A percentile compares a stretch with the other conserved stretches of the same genome.
These are phyloP conservation scores for Agrenia bidenticulata DNA, from an alignment of 2,888 invertebrate species.

Conservation along the genomic window DNA sequence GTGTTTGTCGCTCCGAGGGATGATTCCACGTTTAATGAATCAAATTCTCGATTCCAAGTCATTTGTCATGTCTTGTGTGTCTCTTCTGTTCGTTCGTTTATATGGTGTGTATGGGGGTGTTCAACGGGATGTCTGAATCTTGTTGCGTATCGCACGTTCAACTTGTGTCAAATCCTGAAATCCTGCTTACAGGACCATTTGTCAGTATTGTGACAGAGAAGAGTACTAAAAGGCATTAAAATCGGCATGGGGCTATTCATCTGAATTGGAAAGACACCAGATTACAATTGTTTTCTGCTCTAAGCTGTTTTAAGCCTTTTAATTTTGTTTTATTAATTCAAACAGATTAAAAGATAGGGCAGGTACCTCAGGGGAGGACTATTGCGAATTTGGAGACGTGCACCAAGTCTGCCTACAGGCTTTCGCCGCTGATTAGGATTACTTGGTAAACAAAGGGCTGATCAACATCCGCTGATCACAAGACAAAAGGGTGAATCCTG, in stretches of 20 bases:
- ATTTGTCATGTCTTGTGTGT: neutral
- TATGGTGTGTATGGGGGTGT: no score
- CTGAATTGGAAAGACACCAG: neutral
- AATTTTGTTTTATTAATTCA: no score
- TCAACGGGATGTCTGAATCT: no score
- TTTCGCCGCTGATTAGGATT: conserved; percentile 3
- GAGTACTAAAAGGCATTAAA: neutral
- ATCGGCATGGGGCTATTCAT: neutral
- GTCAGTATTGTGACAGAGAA: neutral
- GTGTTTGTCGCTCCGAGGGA: neutral
- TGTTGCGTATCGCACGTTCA: no score
- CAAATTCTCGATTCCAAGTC: neutral
- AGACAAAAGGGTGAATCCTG: conserved; percentile 9
- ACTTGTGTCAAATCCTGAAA: neutral
- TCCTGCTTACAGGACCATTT: neutral
- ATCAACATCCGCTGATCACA: neutral
- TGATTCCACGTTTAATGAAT: neutral
- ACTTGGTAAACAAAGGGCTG: conserved; percentile 1
- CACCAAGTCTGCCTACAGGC: neutral
- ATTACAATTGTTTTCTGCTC: neutral
- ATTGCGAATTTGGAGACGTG: neutral
- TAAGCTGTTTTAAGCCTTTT: neutral
- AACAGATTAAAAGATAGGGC: no score
- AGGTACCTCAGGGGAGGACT: no score
- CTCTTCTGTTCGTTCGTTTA: no score